Evolutionary conservation across 1,140 invertebrate species (phyloP).

Genomic region (Wasmannia auropunctata): DNA sequence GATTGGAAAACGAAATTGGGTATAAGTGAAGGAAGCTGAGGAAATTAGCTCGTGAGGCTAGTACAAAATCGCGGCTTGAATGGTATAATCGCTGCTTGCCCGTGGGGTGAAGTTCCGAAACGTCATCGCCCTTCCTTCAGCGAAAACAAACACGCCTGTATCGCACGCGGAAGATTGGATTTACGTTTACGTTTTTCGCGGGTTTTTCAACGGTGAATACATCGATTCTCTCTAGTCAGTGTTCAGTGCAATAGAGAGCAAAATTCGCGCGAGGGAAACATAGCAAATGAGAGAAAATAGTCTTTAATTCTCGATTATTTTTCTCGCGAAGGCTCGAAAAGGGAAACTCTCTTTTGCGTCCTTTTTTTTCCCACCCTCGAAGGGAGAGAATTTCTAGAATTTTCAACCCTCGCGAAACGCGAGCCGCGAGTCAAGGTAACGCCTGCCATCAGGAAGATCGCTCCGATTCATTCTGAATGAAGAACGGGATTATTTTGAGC

Average conservation of each 20-base stretch:
- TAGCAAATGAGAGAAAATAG: not conserved
- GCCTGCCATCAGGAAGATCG: not conserved
- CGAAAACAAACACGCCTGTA: not conserved
- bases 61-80: not conserved
- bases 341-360: not conserved
- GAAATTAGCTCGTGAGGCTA: not conserved
- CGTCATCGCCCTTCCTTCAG: not conserved
- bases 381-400: not conserved
- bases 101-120: not conserved
- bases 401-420: not conserved
- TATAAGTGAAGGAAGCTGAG: not conserved
- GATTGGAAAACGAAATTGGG: not conserved
- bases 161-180: not conserved
- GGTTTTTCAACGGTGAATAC: not conserved
- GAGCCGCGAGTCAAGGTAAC: not conserved
- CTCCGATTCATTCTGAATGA: slow-evolving; percentile 2
- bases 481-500: not conserved
- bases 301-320: not conserved
- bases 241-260: not conserved
- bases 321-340: not conserved
- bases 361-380: not conserved
- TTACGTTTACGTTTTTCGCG: not conserved
- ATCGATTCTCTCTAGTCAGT: not conserved
- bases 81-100: not conserved
- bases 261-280: not conserved